These are phyloP conservation scores for Drosophila colorata DNA, from an alignment of 2,888 invertebrate genomes.

Conservation along the genomic window DNA sequence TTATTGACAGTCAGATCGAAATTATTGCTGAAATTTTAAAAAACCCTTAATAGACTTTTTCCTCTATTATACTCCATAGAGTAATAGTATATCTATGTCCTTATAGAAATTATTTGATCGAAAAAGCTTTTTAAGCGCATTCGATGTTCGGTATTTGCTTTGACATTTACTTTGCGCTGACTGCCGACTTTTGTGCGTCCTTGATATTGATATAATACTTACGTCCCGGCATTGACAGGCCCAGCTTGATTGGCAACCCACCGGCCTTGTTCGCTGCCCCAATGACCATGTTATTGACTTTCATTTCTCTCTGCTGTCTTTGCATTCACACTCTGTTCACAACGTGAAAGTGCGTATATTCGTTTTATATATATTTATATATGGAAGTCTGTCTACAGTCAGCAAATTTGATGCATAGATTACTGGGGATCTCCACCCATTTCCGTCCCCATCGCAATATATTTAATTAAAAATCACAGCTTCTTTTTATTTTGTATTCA, in stretches of 20 bases:
- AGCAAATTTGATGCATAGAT: no score
- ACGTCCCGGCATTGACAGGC: background rate
- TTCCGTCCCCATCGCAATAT: no score
- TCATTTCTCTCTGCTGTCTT: background rate
- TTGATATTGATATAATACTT: slow-evolving; percentile 30
- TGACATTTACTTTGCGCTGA: background rate
- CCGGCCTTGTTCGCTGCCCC: slow-evolving; percentile 11
- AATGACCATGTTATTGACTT: slow-evolving; percentile 2
- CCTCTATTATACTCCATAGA: no score
- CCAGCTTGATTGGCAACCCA: slow-evolving; percentile 21
- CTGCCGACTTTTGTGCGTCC: slow-evolving; percentile 14
- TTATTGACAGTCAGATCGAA: no score
- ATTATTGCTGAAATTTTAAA: no score
- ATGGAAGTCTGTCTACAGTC: no score
- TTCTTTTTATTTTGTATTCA: no score
- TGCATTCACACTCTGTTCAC: background rate
- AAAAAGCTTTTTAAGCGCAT: slow-evolving; percentile 5
- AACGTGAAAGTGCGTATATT: background rate
- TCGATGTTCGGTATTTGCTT: background rate
- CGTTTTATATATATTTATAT: background rate
- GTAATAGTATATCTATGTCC: no score
- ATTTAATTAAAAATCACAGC: no score
- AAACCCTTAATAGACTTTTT: no score
- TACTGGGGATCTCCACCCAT: no score
- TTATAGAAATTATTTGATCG: background rate